Conservation (phyloP, 1,140 invertebrate species). For the Plutomurus gul region DNA sequence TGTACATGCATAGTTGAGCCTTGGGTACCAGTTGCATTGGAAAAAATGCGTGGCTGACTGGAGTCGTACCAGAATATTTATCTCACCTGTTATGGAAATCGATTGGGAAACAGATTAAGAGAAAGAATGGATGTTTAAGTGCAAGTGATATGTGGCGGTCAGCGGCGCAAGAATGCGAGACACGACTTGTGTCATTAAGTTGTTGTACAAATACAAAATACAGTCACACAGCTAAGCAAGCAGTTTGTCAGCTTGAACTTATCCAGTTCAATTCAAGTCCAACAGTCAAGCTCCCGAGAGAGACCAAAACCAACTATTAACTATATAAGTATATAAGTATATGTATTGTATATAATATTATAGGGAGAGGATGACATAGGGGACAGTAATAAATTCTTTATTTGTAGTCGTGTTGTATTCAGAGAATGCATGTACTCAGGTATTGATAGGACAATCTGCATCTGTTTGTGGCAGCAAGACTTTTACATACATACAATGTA, state of each 20-base stretch:
- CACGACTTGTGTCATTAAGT: background rate
- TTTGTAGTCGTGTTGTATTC: too few relatives aligned
- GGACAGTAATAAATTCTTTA: too few relatives aligned
- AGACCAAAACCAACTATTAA: background rate
- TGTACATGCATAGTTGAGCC: background rate
- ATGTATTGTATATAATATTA: too few relatives aligned
- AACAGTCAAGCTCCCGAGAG: background rate
- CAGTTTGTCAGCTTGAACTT: background rate
- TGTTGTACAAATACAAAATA: background rate
- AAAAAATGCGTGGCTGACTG: background rate
- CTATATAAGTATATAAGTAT: too few relatives aligned
- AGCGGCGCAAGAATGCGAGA: background rate
- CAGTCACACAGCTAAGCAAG: background rate
- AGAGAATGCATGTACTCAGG: too few relatives aligned
- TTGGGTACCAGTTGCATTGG: background rate
- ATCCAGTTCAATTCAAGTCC: background rate
- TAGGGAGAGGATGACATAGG: too few relatives aligned
- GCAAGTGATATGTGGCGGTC: background rate
- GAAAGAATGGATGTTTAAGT: constrained; percentile 30
- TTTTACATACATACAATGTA: too few relatives aligned
- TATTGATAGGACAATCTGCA: too few relatives aligned
- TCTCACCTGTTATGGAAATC: constrained; percentile 37
- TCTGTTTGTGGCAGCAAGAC: too few relatives aligned
- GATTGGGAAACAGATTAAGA: constrained; percentile 29
- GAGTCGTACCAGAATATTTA: constrained; percentile 3